phyloP scores from a whole-genome alignment of 2,797 vertebrate genomes.

The Meriones psammophilus region DNA sequence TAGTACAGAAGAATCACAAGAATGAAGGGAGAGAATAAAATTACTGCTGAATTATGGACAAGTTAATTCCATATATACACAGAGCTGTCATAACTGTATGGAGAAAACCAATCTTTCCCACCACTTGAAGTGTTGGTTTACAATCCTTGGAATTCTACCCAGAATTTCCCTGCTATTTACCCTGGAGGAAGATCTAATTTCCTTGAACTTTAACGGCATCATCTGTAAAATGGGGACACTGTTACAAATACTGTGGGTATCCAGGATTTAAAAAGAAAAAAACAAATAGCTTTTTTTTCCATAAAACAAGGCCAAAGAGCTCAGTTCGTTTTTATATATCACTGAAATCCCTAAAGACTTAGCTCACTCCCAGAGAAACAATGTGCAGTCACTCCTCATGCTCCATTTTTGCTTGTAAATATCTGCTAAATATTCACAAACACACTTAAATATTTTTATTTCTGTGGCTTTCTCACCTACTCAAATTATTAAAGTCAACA shows the following conservation, averaged over 20 bases:
- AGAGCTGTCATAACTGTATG: background rate
- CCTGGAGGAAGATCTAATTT: slow-evolving; percentile 17
- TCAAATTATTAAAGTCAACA: slow-evolving; percentile 46
- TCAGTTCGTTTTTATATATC: background rate
- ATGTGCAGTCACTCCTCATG: background rate
- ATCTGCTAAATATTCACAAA: slow-evolving; percentile 21
- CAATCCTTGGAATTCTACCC: background rate
- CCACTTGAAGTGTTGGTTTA: background rate
- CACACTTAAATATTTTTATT: slow-evolving; percentile 18
- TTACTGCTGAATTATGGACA: slow-evolving; percentile 11
- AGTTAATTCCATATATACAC: slow-evolving; percentile 28
- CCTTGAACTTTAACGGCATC: slow-evolving; percentile 7
- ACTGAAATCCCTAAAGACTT: background rate
- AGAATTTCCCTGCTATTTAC: background rate
- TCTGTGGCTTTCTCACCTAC: background rate
- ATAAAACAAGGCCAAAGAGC: background rate
- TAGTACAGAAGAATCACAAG: background rate
- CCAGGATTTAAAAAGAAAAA: slow-evolving; percentile 25
- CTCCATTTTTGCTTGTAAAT: slow-evolving; percentile 33
- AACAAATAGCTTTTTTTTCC: background rate
- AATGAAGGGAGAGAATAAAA: background rate
- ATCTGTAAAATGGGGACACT: background rate
- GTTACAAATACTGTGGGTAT: background rate
- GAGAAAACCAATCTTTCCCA: background rate
- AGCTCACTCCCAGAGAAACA: background rate